Evolutionary conservation across 2,797 vertebrate species (phyloP), one percentile per base, ranked within the genome.

Genomic region (Gadopsis bispinosus): DNA sequence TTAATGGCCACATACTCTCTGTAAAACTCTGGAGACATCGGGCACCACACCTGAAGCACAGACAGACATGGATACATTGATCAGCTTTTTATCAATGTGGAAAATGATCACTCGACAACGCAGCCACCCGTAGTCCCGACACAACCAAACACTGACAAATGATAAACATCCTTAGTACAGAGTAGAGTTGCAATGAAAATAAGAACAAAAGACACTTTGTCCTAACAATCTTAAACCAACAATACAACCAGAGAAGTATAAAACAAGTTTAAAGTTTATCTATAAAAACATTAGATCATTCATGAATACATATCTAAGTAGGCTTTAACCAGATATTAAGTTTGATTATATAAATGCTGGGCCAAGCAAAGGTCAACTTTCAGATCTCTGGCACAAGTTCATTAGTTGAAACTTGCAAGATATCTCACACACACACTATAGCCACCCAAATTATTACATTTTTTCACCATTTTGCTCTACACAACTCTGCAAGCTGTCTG

Each of bases 21-120:
- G 84, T 99, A 99, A 89, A 99, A 99, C 93, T 99, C 98, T 10
- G 98, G 98, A 56, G 98, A 97, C 98, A 99, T 99, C 0, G 98
- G 98, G 81, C 98, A 99, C 98, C 98, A 99, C 64, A 99, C 98
- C 98, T 99, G 86, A 45, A 82, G 47, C 48, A 79, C 12, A 83
- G 3, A 79, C 12, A 83, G 3, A 81, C 8, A 87, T 3, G 19
- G 4, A 11, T 3, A 29, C 26, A 41, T 9, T 33, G 1, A 8
- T 75, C 5, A 67, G 26, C 17, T 0, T 41, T 68, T 26, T 51
- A 56, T 55, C 45, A n/a, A 5, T 39, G 6, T 56, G 19, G 12
- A 73, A 48, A 31, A 59, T 20, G 20, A 4, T 71, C 73, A 37
- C 17, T 61, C 26, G 0, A 11, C n/a, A 20, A 48, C 22, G 47